phyloP scores from a whole-genome alignment of 2,797 vertebrate species.

The Hydrophis major region DNA sequence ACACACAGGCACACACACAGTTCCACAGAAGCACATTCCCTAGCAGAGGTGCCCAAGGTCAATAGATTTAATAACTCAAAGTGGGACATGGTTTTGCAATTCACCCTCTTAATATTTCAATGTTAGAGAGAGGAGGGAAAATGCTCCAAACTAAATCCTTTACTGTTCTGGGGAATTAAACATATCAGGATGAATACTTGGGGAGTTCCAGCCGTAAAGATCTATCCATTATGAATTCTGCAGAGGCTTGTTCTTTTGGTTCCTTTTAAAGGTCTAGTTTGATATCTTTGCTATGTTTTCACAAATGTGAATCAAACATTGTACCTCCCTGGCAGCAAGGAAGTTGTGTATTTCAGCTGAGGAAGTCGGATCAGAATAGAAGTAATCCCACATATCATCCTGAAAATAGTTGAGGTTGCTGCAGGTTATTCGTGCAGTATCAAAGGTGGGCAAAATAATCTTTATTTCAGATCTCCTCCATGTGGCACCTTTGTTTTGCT shows the following conservation, averaged over 20 bases:
- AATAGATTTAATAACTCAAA: conserved; percentile 64
- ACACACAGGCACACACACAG: conserved; percentile 17
- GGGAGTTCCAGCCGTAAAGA: conserved; percentile 9
- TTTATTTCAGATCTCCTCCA: neutral
- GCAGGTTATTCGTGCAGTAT: conserved; percentile 9
- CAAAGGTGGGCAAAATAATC: conserved; percentile 1
- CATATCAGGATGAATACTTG: conserved; percentile 39
- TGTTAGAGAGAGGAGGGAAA: neutral
- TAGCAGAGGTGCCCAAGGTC: conserved; percentile 59
- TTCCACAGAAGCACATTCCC: conserved; percentile 33
- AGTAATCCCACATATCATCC: neutral
- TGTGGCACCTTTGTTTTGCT: neutral
- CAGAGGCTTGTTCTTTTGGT: neutral
- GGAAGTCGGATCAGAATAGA: neutral
- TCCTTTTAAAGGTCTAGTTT: conserved; percentile 6
- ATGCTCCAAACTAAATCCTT: conserved; percentile 25
- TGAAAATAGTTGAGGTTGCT: neutral
- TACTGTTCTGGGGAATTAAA: conserved; percentile 42
- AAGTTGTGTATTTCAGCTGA: conserved; percentile 15
- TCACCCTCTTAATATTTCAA: conserved; percentile 47
- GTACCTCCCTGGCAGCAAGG: conserved; percentile 24
- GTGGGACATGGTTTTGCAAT: conserved; percentile 27
- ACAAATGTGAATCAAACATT: conserved; percentile 33
- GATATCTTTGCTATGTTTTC: conserved; percentile 32
- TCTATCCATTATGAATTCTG: conserved; percentile 7